These are phyloP conservation scores for Tipula unca DNA, from an alignment of 2,888 invertebrate species.

Conservation along the genomic window DNA sequence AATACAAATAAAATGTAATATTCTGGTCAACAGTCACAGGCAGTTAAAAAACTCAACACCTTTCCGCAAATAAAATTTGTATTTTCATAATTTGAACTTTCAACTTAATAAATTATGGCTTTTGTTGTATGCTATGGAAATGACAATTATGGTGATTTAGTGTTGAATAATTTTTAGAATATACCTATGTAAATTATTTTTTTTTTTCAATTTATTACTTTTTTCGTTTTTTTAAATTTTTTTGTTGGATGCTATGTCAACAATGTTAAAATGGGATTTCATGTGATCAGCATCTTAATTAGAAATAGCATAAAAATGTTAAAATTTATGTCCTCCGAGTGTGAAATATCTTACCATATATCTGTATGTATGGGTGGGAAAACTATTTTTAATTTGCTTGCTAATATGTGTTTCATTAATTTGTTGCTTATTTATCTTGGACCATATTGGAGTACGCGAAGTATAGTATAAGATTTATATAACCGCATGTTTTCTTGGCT, in stretches of 20 bases:
- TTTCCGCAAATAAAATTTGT: not conserved
- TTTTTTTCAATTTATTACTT: not conserved
- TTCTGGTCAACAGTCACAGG: not conserved
- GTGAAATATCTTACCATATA: not conserved
- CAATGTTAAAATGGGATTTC: not conserved
- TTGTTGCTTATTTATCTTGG: not conserved
- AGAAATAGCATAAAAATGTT: not conserved
- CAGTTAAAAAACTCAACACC: not conserved
- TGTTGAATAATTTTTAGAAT: not conserved
- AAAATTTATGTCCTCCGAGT: not conserved
- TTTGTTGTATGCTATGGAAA: not conserved
- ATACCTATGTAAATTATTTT: too few relatives aligned
- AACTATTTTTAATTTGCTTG: not conserved
- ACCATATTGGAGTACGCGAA: too few relatives aligned
- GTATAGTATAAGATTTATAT: not conserved
- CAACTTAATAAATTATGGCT: not conserved
- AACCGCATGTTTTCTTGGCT: too few relatives aligned
- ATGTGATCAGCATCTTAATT: constrained; percentile 4
- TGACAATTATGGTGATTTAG: not conserved
- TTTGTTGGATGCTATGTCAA: not conserved
- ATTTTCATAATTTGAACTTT: not conserved
- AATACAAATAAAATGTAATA: not conserved
- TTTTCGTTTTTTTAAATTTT: too few relatives aligned
- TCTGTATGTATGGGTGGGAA: not conserved
- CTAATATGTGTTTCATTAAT: not conserved